These are phyloP conservation scores for Australoheros facetus DNA, from an alignment of 2,797 vertebrate species.

Conservation along the genomic window DNA sequence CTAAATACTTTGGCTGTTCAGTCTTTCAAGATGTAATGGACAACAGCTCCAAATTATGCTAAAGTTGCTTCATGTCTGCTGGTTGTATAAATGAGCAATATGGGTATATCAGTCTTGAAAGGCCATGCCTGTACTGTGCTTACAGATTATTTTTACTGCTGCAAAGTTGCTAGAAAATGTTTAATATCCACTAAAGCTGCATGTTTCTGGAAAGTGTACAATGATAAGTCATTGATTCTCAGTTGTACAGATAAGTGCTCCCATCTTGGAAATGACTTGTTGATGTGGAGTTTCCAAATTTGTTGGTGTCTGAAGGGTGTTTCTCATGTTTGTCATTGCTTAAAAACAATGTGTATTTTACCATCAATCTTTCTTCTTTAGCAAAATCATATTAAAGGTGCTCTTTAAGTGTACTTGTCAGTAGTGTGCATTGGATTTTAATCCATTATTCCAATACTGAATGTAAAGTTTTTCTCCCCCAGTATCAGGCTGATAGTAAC, in stretches of 20 bases:
- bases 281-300: not conserved
- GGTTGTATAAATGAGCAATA: not conserved
- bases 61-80: not conserved
- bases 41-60: not conserved
- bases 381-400: not conserved
- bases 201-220: not conserved
- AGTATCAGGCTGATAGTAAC: slow-evolving; percentile 6
- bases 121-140: not conserved
- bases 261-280: not conserved
- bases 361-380: not conserved
- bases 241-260: not conserved
- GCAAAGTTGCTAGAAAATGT: not conserved
- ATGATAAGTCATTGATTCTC: not conserved
- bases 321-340: not conserved
- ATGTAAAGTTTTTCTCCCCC: not conserved
- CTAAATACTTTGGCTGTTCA: not conserved
- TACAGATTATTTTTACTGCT: not conserved
- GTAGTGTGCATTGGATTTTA: not conserved
- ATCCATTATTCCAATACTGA: not conserved
- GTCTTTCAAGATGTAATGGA: not conserved
- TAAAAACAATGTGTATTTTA: not conserved
- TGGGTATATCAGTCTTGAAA: not conserved
- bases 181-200: not conserved
- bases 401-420: not conserved
- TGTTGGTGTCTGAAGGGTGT: not conserved